Evolutionary conservation across 2,113 vertebrate genomes (phyloP).

Genomic region (Mesembrinibis cayennensis): DNA sequence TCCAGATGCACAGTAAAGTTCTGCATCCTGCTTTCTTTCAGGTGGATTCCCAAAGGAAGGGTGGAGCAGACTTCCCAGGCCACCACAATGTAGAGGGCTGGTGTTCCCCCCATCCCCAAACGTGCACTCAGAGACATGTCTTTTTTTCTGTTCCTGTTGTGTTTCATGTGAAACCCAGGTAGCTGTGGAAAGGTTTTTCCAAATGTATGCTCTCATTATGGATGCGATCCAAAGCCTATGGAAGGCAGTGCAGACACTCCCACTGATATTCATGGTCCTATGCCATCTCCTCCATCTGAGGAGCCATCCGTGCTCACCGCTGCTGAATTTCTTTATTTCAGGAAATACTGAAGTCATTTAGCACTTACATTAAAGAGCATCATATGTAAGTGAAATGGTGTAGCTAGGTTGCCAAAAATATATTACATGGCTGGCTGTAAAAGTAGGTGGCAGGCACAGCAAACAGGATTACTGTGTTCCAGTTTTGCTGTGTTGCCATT

Average conservation of each 20-base stretch:
- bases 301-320: not conserved
- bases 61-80: not conserved
- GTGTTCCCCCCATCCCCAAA: not conserved
- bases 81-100: not conserved
- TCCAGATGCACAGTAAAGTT: not conserved
- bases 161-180: not conserved
- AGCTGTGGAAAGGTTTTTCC: not conserved
- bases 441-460: not conserved
- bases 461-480: not conserved
- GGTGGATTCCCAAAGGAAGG: not conserved
- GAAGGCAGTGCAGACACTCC: not conserved
- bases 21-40: not conserved
- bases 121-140: too few species aligned
- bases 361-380: not conserved
- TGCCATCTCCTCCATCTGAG: not conserved
- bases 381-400: not conserved
- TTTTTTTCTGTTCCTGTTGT: not conserved
- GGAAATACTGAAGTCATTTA: not conserved
- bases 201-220: not conserved
- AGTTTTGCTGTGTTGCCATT: not conserved
- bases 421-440: not conserved
- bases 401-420: not conserved
- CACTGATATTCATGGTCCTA: not conserved
- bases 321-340: not conserved
- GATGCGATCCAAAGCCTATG: not conserved